Evolutionary conservation across 2,113 vertebrate genomes (phyloP).

Genomic region (Seriola dumerili): DNA sequence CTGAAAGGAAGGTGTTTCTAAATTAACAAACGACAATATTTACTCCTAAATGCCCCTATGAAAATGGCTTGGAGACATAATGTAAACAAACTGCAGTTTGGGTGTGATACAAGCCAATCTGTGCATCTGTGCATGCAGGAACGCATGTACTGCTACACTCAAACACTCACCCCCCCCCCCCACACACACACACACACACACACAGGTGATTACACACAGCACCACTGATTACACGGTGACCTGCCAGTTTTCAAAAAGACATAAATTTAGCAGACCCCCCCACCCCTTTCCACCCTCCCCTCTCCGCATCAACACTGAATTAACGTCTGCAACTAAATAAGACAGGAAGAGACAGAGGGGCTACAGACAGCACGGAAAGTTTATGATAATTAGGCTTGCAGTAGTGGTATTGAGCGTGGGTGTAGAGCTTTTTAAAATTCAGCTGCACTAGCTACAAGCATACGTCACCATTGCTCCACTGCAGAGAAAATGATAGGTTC

Average conservation of each 20-base stretch:
- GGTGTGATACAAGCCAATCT: constrained; percentile 16
- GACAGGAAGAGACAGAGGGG: constrained; percentile 53
- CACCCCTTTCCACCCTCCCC: background rate
- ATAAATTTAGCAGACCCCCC: constrained; percentile 17
- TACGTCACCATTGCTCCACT: constrained; percentile 85
- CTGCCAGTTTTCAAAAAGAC: constrained; percentile 33
- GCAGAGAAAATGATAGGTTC: constrained; percentile 88
- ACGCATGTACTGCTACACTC: background rate
- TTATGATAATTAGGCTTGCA: constrained; percentile 83
- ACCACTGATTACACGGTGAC: constrained; percentile 30
- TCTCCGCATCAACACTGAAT: constrained; percentile 48
- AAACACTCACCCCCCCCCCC: background rate
- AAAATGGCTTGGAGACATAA: background rate
- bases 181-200: too few relatives aligned
- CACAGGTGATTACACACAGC: constrained; percentile 12
- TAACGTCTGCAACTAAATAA: constrained; percentile 56
- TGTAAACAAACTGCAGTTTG: constrained; percentile 40
- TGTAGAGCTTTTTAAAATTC: constrained; percentile 87
- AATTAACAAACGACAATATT: background rate
- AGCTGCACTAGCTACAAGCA: constrained; percentile 83
- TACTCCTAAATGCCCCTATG: background rate
- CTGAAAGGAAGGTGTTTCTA: background rate
- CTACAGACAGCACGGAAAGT: constrained; percentile 74
- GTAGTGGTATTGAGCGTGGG: constrained; percentile 84
- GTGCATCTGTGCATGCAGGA: constrained; percentile 15